Evolutionary conservation across 2,797 vertebrate species (phyloP).

Genomic region (Bradypodion pumilum): DNA sequence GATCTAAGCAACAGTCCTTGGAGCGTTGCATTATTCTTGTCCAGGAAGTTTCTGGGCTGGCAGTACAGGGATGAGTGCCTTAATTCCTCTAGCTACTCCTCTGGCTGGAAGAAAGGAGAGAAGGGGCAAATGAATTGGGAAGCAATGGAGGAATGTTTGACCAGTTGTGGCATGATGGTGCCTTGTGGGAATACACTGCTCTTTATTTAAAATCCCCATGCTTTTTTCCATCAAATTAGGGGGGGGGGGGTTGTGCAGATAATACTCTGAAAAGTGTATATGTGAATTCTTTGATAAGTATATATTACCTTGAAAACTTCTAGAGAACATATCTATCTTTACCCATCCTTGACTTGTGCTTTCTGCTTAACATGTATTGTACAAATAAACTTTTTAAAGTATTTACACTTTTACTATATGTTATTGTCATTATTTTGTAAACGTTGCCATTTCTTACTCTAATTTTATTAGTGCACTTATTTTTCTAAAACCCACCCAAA

Average conservation of each 20-base stretch:
- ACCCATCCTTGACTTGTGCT: constrained; percentile 69
- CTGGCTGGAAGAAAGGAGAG: constrained; percentile 21
- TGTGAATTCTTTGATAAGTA: constrained; percentile 62
- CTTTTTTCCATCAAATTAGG: constrained; percentile 56
- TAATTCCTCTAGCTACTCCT: constrained; percentile 55
- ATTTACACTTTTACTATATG: constrained; percentile 36
- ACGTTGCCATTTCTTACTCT: not conserved
- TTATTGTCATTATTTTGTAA: not conserved
- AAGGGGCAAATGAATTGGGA: not conserved
- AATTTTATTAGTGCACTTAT: too few species aligned
- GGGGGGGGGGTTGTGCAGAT: too few species aligned
- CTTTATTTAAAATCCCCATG: constrained; percentile 37
- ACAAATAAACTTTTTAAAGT: constrained; percentile 67
- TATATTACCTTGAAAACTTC: constrained; percentile 59
- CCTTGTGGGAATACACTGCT: constrained; percentile 36
- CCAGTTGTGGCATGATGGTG: constrained; percentile 20
- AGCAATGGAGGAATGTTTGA: not conserved
- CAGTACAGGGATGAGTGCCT: constrained; percentile 66
- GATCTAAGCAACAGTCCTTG: constrained; percentile 33
- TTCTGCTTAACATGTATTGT: constrained; percentile 73
- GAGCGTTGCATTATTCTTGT: constrained; percentile 29
- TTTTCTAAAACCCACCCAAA: too few species aligned
- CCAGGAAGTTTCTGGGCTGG: constrained; percentile 32
- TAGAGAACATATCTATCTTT: constrained; percentile 68
- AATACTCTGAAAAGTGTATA: constrained; percentile 23